Evolutionary conservation across 2,888 invertebrate genomes (phyloP).

Genomic region (Eristalis intricaria): DNA sequence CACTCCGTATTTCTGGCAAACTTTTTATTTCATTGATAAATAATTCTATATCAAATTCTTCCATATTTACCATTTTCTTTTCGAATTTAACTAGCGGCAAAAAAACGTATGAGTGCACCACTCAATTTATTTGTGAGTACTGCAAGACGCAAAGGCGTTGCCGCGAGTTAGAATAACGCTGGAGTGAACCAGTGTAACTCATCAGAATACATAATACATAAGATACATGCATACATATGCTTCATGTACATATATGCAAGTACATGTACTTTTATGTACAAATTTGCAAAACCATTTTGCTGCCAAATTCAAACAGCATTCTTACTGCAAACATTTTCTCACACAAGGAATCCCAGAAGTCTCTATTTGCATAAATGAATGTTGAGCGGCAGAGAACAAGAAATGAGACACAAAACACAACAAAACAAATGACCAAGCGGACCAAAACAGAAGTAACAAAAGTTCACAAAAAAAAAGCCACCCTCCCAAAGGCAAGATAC

Average conservation of each 20-base stretch:
- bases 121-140: too few relatives aligned
- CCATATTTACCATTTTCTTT: too few relatives aligned
- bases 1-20: too few relatives aligned
- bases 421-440: slow-evolving; percentile 52
- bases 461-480: slow-evolving; percentile 31
- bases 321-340: slow-evolving; percentile 34
- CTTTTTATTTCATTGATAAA: too few relatives aligned
- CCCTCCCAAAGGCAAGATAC: slow-evolving; percentile 55
- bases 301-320: slow-evolving; percentile 54
- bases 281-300: slow-evolving; percentile 47
- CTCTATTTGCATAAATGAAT: slow-evolving; percentile 60
- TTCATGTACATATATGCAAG: background rate
- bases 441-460: slow-evolving; percentile 56
- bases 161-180: too few relatives aligned
- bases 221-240: background rate
- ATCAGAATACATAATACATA: too few relatives aligned
- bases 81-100: too few relatives aligned
- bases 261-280: slow-evolving; percentile 8
- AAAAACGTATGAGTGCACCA: too few relatives aligned
- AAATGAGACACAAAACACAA: slow-evolving; percentile 51
- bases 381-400: slow-evolving; percentile 47
- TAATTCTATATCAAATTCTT: too few relatives aligned
- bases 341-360: slow-evolving; percentile 48
- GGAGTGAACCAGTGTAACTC: too few relatives aligned
- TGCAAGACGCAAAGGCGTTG: too few relatives aligned